Evolutionary conservation across 2,113 vertebrate species (phyloP).

Genomic region (Scalopus aquaticus): DNA sequence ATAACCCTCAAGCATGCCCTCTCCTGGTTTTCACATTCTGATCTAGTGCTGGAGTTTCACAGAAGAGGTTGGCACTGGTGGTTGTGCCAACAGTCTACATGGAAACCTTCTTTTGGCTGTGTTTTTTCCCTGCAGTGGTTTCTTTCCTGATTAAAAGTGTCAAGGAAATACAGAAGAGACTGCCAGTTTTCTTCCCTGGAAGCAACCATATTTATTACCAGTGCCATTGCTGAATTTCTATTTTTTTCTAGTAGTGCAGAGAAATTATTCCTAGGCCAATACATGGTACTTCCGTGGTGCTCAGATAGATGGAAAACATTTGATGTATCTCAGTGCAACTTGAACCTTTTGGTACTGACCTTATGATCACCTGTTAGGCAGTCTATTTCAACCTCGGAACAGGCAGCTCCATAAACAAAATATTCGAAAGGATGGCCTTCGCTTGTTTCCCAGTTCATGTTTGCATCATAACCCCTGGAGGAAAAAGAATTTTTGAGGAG

Average conservation of each 20-base stretch:
- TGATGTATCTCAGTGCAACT: background rate
- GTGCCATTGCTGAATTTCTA: background rate
- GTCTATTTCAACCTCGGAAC: slow-evolving; percentile 94
- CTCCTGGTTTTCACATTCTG: background rate
- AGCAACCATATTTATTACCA: background rate
- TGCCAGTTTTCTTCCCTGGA: background rate
- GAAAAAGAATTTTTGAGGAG: slow-evolving; percentile 34
- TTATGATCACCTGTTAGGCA: slow-evolving; percentile 93
- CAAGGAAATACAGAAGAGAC: background rate
- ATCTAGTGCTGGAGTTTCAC: background rate
- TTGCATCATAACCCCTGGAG: slow-evolving; percentile 87
- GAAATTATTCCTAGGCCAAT: background rate
- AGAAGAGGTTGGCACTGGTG: background rate
- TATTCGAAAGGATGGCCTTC: slow-evolving; percentile 89
- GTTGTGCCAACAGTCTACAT: background rate
- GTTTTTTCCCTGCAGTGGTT: background rate
- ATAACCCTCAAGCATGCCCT: too few species aligned
- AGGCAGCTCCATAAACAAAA: slow-evolving; percentile 89
- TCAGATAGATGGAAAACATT: background rate
- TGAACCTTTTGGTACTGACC: slow-evolving; percentile 80
- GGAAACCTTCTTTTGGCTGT: background rate
- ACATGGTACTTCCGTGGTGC: background rate
- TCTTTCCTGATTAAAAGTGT: background rate
- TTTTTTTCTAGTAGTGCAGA: background rate
- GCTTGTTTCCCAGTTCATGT: slow-evolving; percentile 92